Conservation (phyloP, 2,888 invertebrate genomes). For the Neoaliturus tenellus region DNA sequence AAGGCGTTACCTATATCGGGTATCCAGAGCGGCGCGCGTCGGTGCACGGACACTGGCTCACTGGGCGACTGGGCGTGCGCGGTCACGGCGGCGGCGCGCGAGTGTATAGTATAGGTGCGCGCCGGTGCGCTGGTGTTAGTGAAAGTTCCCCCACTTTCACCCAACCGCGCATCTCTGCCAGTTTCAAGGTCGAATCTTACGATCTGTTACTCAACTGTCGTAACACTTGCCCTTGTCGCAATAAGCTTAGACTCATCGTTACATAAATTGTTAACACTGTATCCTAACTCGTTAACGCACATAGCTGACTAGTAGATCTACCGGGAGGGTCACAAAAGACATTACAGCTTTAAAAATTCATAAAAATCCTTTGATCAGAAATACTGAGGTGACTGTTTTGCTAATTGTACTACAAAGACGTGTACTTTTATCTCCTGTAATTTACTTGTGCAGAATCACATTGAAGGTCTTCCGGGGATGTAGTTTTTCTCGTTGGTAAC, state of each 20-base stretch:
- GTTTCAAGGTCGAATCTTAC: neutral
- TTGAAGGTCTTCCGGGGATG: no score
- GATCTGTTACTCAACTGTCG: neutral
- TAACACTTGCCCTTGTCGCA: neutral
- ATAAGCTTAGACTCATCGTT: neutral
- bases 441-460: no score
- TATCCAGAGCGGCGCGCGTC: neutral
- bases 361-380: no score
- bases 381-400: no score
- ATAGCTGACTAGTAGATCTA: no score
- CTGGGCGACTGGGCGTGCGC: neutral
- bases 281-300: no score
- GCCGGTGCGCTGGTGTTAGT: neutral
- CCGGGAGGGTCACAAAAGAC: no score
- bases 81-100: neutral
- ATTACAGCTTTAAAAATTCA: no score
- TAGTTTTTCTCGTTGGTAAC: no score
- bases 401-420: no score
- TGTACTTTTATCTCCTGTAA: no score
- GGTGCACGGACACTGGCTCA: neutral
- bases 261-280: no score
- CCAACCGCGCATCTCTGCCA: neutral
- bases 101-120: neutral
- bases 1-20: neutral
- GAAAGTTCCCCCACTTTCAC: constrained; percentile 26